Base-by-base conservation (phyloP, 2,888 invertebrate genomes). In the Acronicta aceris region DNA sequence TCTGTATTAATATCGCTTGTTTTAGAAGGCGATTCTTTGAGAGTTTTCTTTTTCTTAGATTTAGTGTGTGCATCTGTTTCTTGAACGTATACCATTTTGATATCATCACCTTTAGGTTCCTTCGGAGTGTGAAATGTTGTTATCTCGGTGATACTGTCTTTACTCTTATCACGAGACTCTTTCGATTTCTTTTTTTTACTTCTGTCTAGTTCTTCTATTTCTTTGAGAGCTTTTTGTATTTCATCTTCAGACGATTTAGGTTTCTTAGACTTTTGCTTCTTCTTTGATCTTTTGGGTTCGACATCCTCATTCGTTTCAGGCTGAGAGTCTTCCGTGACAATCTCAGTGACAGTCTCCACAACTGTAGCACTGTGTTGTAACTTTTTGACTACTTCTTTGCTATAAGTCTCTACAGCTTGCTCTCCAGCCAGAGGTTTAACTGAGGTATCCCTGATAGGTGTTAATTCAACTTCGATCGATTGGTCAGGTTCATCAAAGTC, bases 141-240 rank as follows among this genome's bases (percentile, higher is more conserved):
- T 4, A 61, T 25, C 17, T 77, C 76, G 54, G 67, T 36, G 7
- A 57, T 43, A 46, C 58, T 71, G 21, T 88, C 87, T 71, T 82
- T 85, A 62, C 75, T 83, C 42, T 82, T 86, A 42, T 91, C 89
- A 38, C 74, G 71, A 36, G 57, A 21, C 41, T 87, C 88, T 75
- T 88, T 91, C 0, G 50, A 59, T 76, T 87, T 91, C 78, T 89
- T 93, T 81, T 92, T 94, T 74, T 91, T 93, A 15, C 63, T 65
- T 62, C 85, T 90, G 47, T 89, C 86, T 36, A 83, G 81, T 52
- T 88, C 90, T 70, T 92, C 93, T 50, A 94, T 93, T 82, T 94
- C 94, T 83, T 92, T 94, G 0, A 94, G 82, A 45, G 93, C 94
- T 74, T 86, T 90, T 67, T 88, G 89, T 66, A 94, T 94, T 72